A percentile compares a stretch with the other conserved stretches of the same genome.
phyloP scores from a whole-genome alignment of 2,113 vertebrate species.

The Ptyas mucosa region DNA sequence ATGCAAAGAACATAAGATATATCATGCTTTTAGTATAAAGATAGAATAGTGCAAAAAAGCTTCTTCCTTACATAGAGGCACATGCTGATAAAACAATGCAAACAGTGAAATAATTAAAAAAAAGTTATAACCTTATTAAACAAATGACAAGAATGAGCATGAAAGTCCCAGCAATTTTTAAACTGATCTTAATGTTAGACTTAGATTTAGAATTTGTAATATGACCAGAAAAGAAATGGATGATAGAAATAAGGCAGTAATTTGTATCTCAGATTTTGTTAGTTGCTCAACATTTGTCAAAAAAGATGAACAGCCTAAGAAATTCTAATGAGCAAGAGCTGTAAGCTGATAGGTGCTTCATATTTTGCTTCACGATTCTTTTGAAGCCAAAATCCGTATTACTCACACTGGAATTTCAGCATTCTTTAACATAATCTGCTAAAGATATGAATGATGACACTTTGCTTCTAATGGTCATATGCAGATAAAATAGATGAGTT shows the following conservation, averaged over 20 bases:
- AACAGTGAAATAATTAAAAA: slow-evolving; percentile 71
- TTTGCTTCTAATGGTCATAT: neutral
- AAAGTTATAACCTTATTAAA: slow-evolving; percentile 66
- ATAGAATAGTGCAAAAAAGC: slow-evolving; percentile 61
- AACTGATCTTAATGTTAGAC: slow-evolving; percentile 47
- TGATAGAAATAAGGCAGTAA: slow-evolving; percentile 35
- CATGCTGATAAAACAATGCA: slow-evolving; percentile 80
- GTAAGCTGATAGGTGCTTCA: neutral
- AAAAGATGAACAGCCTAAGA: slow-evolving; percentile 17
- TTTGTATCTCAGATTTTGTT: neutral
- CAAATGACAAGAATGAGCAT: slow-evolving; percentile 85
- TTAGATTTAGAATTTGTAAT: slow-evolving; percentile 46
- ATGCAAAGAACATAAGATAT: slow-evolving; percentile 70
- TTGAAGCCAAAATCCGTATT: neutral
- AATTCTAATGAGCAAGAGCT: slow-evolving; percentile 21
- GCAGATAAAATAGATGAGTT: neutral
- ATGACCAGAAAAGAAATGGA: slow-evolving; percentile 57
- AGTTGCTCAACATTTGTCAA: neutral
- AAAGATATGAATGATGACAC: neutral
- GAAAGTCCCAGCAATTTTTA: slow-evolving; percentile 72
- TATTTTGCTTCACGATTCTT: neutral
- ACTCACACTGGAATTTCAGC: neutral
- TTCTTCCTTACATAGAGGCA: slow-evolving; percentile 66
- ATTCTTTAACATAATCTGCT: neutral
- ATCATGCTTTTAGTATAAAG: slow-evolving; percentile 77